Base-by-base conservation (phyloP, 2,888 invertebrate species). In the Cephus rjabovi region DNA sequence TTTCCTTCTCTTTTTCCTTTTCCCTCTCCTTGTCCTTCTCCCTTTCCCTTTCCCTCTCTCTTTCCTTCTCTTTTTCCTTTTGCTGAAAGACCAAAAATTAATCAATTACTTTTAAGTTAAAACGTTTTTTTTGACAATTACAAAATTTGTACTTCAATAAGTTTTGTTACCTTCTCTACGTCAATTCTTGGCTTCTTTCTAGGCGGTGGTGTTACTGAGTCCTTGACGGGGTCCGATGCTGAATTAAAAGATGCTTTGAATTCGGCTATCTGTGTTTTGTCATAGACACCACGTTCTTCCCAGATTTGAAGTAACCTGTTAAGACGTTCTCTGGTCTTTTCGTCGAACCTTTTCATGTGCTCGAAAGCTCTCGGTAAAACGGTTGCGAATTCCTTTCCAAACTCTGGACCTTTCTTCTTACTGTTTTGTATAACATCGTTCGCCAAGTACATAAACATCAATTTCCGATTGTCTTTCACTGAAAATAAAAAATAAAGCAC, bases 361-460 rank as follows among this genome's bases (percentile, higher is more conserved):
- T 96, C 95, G 89, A 98, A 97, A 0, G 97, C 96, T 87, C 96
- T 97, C 76, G 94, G 94, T 75, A 99, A 92, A 12, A 96, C 95
- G 78, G 94, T 93, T 11, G 95, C 96, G 92, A 97, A 99, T 89
- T 97, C 97, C 89, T 96, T 95, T 0, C 97, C 97, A 92, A 96
- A 99, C 91, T 99, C 98, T 0, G 98, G 98, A 0, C 98, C 98
- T 92, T 99, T 99, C 92, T 98, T 99, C 91, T 97, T 97, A 90
- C 98, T 98, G 89, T 99, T 99, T 91, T 99, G 99, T 87, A 99
- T 98, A 40, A 99, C 98, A 93, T 99, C 99, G 93, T 99, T 99
- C 56, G 99, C 99, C 86, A 99, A 93, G 92, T 99, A 99, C 95
- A 99, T 97, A 87, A 98, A 97, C 30, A 98, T 98, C 77, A 99